These are phyloP conservation scores for Crypturellus tataupa DNA, from an alignment of 2,797 vertebrate genomes.

Conservation along the genomic window DNA sequence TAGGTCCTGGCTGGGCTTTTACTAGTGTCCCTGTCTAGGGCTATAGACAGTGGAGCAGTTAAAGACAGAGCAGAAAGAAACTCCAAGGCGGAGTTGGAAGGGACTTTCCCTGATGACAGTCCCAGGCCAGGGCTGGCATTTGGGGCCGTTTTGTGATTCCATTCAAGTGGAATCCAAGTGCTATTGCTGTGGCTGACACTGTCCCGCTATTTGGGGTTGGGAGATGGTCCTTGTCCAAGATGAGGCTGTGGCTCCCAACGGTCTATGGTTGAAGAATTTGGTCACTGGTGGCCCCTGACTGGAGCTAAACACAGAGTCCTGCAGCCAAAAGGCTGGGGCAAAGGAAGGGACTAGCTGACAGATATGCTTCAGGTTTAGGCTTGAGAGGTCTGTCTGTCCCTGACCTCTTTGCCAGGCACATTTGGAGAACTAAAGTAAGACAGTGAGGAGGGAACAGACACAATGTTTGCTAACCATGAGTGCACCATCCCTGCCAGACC, in stretches of 20 bases:
- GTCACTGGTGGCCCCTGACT: background rate
- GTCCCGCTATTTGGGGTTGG: background rate
- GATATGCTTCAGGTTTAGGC: background rate
- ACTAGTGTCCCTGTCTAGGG: background rate
- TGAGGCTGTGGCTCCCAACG: accelerated
- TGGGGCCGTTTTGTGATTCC: background rate
- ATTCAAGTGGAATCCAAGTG: background rate
- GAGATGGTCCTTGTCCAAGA: background rate
- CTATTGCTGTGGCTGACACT: background rate
- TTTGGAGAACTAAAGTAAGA: background rate
- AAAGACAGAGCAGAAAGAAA: background rate
- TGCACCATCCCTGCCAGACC: background rate
- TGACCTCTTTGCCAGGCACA: background rate
- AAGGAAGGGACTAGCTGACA: background rate
- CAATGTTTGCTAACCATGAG: background rate
- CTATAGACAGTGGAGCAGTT: background rate
- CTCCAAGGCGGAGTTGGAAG: background rate
- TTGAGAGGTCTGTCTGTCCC: background rate
- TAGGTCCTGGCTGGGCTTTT: background rate
- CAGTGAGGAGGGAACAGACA: background rate
- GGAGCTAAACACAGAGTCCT: background rate
- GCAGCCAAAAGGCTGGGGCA: background rate
- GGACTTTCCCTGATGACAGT: background rate
- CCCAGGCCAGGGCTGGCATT: background rate
- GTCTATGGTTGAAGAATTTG: background rate